phyloP scores from a whole-genome alignment of 2,888 invertebrate genomes.

The Physocephala rufipes region DNA sequence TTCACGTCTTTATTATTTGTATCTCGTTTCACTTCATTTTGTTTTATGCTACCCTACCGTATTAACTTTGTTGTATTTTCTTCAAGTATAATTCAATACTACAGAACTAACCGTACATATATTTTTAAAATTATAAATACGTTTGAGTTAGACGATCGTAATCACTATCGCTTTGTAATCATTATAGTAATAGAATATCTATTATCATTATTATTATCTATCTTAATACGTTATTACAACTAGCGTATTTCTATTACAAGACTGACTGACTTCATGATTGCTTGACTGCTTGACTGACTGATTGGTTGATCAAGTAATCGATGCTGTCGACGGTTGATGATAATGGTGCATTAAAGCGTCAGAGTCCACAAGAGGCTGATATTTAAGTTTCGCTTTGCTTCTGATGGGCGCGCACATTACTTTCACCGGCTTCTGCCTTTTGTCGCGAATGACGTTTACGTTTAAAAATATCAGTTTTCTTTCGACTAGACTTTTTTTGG shows the following conservation, averaged over 20 bases:
- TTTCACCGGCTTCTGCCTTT: not conserved
- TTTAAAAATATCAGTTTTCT: too few species aligned
- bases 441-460: not conserved
- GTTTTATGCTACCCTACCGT: constrained; percentile 30
- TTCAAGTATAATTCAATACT: constrained; percentile 37
- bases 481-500: too few species aligned
- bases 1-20: constrained; percentile 35
- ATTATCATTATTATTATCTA: constrained; percentile 24
- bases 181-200: constrained; percentile 14
- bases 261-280: constrained; percentile 27
- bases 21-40: not conserved
- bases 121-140: constrained; percentile 33
- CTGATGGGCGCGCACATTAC: not conserved
- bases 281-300: constrained; percentile 18
- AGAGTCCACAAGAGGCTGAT: constrained; percentile 1
- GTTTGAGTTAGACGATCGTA: constrained; percentile 27
- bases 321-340: too few species aligned
- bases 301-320: not conserved
- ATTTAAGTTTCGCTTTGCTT: not conserved
- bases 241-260: constrained; percentile 20
- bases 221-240: constrained; percentile 11
- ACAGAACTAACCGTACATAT: constrained; percentile 23
- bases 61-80: constrained; percentile 14
- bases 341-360: not conserved
- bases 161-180: constrained; percentile 8